Evolutionary conservation across 2,113 vertebrate genomes (phyloP), one percentile per base, ranked within the genome.

Genomic region (Phyllostomus discolor): DNA sequence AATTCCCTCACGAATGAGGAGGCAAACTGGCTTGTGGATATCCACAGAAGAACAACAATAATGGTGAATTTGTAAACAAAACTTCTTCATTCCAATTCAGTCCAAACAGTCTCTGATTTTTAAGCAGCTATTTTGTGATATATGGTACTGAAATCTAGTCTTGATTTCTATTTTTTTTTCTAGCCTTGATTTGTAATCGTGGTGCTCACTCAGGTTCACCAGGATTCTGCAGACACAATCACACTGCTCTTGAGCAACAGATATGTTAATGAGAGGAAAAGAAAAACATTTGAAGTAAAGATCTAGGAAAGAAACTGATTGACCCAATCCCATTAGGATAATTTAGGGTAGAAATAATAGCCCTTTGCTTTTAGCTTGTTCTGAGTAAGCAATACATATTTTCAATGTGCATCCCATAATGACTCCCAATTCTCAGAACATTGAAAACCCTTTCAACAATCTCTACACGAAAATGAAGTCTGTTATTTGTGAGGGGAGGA

Each of bases 361-460:
- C 35, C 52, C 57, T 92, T 86, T 54, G n/a, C 95, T 94, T 85
- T 94, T 67, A 95, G 66, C 41, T 95, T 84, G 66, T 88, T 95
- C 73, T 66, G 69, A 95, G 92, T 80, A 86, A 93, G 88, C 73
- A 89, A 75, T 95, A 41, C 0, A 10, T 82, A 33, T 97, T 96
- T 96, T 91, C 78, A 80, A 4, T 17, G 52, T 83, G 43, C 69
- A 62, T 93, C 48, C 46, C 80, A 28, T 95, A 85, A 95, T 72
- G 84, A 84, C 59, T 97, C 92, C 81, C 88, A 85, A 14, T 94
- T 96, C 88, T 95, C 92, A 82, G 81, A 90, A 87, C 80, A 92
- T 80, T 81, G 90, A 90, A 88, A 90, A 97, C 75, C 43, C 64
- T 93, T 95, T 95, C 70, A 46, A 70, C 69, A 88, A 64, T 72